phyloP scores from a whole-genome alignment of 2,888 invertebrate species.

The Helleia helle region DNA sequence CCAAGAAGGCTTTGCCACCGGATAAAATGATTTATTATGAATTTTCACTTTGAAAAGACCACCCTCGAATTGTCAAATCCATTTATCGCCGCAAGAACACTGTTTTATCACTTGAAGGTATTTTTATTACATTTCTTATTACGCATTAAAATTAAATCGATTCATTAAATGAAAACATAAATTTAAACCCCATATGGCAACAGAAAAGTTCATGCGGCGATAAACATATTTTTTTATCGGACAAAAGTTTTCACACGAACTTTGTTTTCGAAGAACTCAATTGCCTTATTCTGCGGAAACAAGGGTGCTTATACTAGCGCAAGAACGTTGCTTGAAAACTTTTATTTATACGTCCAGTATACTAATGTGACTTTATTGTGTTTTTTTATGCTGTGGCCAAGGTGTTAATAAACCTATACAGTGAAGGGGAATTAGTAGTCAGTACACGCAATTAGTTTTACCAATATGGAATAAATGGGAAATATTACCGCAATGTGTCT shows the following conservation, averaged over 20 bases:
- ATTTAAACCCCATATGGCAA: conserved; percentile 2
- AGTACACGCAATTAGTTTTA: conserved; percentile 3
- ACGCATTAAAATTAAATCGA: conserved; percentile 3
- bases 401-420: conserved; percentile 13
- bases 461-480: background rate
- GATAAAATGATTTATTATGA: no score
- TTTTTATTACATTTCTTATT: background rate
- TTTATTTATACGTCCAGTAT: conserved; percentile 9
- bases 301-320: no score
- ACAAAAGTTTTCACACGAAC: conserved; percentile 5
- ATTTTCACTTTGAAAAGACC: no score
- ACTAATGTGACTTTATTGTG: conserved; percentile 3
- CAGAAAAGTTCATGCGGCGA: conserved; percentile 2
- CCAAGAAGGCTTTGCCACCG: no score
- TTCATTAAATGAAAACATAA: conserved; percentile 8
- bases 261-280: no score
- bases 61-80: background rate
- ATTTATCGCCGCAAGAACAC: background rate
- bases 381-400: conserved; percentile 10
- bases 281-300: no score
- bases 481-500: background rate
- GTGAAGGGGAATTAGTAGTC: conserved; percentile 3
- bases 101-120: background rate
- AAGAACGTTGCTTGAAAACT: conserved; percentile 5
- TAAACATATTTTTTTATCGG: background rate